A percentile compares a stretch with the other conserved stretches of the same genome.
These are phyloP conservation scores for Oncorhynchus keta DNA, from an alignment of 2,113 vertebrate species.

Conservation along the genomic window DNA sequence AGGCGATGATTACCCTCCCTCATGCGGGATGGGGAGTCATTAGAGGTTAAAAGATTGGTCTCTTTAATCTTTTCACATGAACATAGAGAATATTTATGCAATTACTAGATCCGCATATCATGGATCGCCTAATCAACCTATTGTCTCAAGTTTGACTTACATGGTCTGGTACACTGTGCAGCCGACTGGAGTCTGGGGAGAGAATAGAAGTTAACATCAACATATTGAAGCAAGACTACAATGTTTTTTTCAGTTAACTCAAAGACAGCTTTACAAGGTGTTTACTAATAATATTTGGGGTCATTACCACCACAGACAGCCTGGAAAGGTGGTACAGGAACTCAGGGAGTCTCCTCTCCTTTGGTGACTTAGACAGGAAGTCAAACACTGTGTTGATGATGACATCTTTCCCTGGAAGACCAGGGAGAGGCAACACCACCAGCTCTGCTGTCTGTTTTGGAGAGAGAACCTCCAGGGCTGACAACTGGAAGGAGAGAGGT, in stretches of 20 bases:
- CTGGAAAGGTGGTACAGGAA: slow-evolving; percentile 46
- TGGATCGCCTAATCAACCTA: neutral
- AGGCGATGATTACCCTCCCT: too few relatives aligned
- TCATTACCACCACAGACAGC: too few relatives aligned
- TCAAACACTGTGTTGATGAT: slow-evolving; percentile 60
- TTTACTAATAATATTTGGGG: too few relatives aligned
- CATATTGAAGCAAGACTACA: neutral
- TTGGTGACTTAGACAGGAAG: slow-evolving; percentile 30
- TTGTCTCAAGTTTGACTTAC: slow-evolving; percentile 15
- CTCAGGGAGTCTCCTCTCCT: slow-evolving; percentile 9
- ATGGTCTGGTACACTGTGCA: slow-evolving; percentile 15
- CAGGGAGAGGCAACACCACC: slow-evolving; percentile 36
- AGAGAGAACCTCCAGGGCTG: slow-evolving; percentile 49
- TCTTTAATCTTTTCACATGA: neutral
- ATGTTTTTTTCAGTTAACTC: too few relatives aligned
- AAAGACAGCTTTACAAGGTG: too few relatives aligned
- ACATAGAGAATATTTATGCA: too few relatives aligned
- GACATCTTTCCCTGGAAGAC: slow-evolving; percentile 21
- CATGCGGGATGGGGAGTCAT: too few relatives aligned
- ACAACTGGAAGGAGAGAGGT: slow-evolving; percentile 23
- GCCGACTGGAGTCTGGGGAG: neutral
- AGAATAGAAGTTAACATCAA: neutral
- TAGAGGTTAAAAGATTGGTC: neutral
- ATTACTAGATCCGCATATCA: neutral
- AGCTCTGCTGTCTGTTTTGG: slow-evolving; percentile 56